Conservation (phyloP, 2,113 vertebrate species). For the Corythaixoides concolor region DNA sequence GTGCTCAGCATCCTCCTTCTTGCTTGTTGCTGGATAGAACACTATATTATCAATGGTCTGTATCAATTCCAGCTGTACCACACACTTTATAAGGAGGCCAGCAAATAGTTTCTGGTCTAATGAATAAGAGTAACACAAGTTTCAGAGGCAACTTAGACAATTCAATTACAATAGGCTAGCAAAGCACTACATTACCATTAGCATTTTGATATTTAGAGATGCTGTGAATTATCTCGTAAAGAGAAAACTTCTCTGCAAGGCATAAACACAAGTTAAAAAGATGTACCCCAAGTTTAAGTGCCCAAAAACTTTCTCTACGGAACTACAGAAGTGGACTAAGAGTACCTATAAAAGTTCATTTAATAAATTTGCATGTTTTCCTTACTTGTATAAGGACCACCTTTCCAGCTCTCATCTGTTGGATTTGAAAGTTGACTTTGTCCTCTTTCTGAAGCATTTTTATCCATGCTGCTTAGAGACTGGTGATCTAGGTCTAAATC, state of each 20-base stretch:
- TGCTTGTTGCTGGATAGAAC: constrained; percentile 95
- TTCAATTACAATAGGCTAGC: neutral
- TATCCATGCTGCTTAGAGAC: constrained; percentile 93
- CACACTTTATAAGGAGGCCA: constrained; percentile 95
- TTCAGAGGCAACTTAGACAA: neutral
- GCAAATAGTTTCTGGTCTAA: constrained; percentile 95
- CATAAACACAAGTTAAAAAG: neutral
- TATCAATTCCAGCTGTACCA: constrained; percentile 95
- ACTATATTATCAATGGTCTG: constrained; percentile 98
- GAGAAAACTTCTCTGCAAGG: neutral
- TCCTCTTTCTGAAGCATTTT: constrained; percentile 91
- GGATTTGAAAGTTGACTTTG: constrained; percentile 94
- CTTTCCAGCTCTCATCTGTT: constrained; percentile 94
- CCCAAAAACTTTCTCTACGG: neutral
- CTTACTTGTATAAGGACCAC: constrained; percentile 83
- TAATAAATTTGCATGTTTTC: neutral
- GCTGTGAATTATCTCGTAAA: neutral
- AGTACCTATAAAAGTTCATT: neutral
- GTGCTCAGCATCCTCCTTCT: constrained; percentile 96
- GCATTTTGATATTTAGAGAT: neutral
- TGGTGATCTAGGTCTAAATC: constrained; percentile 91
- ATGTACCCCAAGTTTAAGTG: neutral
- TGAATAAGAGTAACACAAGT: constrained; percentile 23
- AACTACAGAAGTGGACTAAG: neutral
- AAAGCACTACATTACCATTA: neutral